Conservation (phyloP, 2,888 invertebrate genomes). For the Hydrotaea diabolus region DNA sequence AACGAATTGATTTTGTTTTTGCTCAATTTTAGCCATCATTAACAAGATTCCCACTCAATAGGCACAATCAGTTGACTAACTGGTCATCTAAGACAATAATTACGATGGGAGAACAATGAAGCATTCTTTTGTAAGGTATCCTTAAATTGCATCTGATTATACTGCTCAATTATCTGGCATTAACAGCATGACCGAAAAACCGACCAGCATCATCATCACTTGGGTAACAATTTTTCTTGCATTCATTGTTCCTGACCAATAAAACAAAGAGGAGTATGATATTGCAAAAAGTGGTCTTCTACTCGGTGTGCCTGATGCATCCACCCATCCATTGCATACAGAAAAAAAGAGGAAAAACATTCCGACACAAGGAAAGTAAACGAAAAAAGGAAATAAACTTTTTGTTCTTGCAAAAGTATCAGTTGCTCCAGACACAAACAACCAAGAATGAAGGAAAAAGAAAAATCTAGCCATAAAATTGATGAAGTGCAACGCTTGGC, state of each 20-base stretch:
- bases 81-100: too few relatives aligned
- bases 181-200: not conserved
- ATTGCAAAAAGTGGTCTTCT: not conserved
- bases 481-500: conserved; percentile 40
- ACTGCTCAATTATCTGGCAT: not conserved
- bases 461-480: conserved; percentile 45
- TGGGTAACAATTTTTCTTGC: not conserved
- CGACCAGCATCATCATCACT: not conserved
- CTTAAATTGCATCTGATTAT: conserved; percentile 25
- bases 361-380: not conserved
- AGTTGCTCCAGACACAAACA: conserved; percentile 14
- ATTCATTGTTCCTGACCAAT: not conserved
- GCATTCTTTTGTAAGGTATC: not conserved
- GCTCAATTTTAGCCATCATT: too few relatives aligned
- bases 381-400: conserved; percentile 38
- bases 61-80: too few relatives aligned
- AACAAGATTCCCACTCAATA: too few relatives aligned
- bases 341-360: not conserved
- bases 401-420: conserved; percentile 32
- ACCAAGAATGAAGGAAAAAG: not conserved
- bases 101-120: too few relatives aligned
- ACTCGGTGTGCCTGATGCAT: not conserved
- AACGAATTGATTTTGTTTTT: too few relatives aligned
- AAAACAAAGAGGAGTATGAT: not conserved
- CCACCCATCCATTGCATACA: not conserved